phyloP scores from a whole-genome alignment of 2,113 vertebrate species.

The Fregetta grallaria region DNA sequence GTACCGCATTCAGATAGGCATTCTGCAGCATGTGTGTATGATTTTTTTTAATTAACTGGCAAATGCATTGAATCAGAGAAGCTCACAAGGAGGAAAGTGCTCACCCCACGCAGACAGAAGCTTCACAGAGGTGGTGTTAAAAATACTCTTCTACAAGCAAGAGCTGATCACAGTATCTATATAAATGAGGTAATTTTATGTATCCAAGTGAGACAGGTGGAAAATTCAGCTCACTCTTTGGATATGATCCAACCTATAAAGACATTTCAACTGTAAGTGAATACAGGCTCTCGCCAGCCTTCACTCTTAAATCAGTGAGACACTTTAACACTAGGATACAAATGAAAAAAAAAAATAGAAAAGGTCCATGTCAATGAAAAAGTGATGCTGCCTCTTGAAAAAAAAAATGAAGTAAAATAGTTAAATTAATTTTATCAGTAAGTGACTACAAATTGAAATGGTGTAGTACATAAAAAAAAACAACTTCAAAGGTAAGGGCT shows the following conservation, averaged over 20 bases:
- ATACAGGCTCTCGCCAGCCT: not conserved
- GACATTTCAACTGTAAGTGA: not conserved
- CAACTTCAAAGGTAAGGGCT: not conserved
- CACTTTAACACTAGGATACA: not conserved
- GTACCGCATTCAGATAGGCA: not conserved
- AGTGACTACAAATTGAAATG: not conserved
- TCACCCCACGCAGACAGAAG: not conserved
- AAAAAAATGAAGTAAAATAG: not conserved
- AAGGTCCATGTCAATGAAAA: not conserved
- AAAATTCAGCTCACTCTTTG: slow-evolving; percentile 42
- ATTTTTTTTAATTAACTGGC: not conserved
- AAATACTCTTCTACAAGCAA: not conserved
- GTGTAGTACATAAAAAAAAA: not conserved
- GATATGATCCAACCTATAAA: not conserved
- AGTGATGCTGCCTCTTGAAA: not conserved
- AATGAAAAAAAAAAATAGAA: not conserved
- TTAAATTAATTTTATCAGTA: not conserved
- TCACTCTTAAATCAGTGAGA: not conserved
- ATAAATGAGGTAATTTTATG: slow-evolving; percentile 55
- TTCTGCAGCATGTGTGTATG: not conserved
- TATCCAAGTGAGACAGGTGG: slow-evolving; percentile 32
- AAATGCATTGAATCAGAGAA: not conserved
- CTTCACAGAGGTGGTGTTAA: not conserved
- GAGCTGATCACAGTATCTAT: slow-evolving; percentile 36
- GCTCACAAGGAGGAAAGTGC: not conserved